A percentile compares a stretch with the other conserved stretches of the same genome.
phyloP scores from a whole-genome alignment of 2,888 invertebrate species.

The Clitarchus hookeri region DNA sequence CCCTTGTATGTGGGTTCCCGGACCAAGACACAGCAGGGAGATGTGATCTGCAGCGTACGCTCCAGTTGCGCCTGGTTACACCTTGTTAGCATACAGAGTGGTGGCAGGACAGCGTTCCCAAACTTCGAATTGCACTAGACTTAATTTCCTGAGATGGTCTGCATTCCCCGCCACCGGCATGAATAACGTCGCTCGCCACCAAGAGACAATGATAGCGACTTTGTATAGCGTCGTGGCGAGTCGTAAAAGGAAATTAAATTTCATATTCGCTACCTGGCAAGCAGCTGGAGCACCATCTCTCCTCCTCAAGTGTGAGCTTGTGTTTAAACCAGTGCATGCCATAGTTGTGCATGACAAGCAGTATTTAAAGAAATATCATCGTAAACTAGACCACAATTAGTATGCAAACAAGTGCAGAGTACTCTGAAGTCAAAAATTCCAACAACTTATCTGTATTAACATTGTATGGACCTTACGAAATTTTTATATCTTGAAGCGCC shows the following conservation, averaged over 20 bases:
- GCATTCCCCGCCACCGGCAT: background rate
- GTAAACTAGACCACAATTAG: too few species aligned
- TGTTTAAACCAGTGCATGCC: too few species aligned
- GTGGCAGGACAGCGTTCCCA: background rate
- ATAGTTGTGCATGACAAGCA: too few species aligned
- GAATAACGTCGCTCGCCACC: background rate
- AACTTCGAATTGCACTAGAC: background rate
- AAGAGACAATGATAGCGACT: background rate
- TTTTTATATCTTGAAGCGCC: too few species aligned
- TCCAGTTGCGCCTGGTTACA: background rate
- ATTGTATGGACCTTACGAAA: too few species aligned
- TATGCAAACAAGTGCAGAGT: too few species aligned
- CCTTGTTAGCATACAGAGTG: slow-evolving; percentile 6
- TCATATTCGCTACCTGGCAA: background rate
- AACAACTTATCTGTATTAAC: too few species aligned
- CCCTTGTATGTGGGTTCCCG: background rate
- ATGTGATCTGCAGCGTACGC: background rate
- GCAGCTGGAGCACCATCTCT: background rate
- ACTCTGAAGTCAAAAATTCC: too few species aligned
- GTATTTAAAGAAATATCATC: too few species aligned
- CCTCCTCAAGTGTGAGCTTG: background rate
- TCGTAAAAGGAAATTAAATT: background rate
- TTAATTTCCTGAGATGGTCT: background rate
- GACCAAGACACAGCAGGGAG: background rate
- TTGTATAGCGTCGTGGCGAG: background rate